phyloP scores from a whole-genome alignment of 2,113 vertebrate genomes.

The Mesocricetus auratus region DNA sequence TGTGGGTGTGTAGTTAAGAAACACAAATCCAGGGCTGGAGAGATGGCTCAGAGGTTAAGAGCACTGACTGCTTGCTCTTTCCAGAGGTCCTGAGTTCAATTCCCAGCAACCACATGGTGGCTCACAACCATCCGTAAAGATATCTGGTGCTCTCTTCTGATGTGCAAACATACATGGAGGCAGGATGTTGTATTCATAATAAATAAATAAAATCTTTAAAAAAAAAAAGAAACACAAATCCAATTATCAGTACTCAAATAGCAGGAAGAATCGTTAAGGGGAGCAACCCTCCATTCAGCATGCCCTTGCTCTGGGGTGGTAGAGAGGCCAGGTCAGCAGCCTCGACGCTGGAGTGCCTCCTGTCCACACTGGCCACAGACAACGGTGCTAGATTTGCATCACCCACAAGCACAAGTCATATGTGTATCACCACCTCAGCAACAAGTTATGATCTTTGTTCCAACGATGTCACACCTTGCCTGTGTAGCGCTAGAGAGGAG shows the following conservation, averaged over 20 bases:
- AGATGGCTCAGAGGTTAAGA: too few species aligned
- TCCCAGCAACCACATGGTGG: too few species aligned
- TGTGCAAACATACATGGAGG: too few species aligned
- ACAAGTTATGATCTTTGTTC: neutral
- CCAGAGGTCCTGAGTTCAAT: too few species aligned
- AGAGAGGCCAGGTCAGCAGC: neutral
- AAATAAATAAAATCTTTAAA: too few species aligned
- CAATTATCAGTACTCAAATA: neutral
- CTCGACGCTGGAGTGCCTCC: neutral
- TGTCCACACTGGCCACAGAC: neutral
- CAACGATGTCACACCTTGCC: neutral
- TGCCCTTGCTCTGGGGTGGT: neutral
- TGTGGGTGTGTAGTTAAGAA: neutral
- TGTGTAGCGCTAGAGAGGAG: neutral
- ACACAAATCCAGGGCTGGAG: neutral
- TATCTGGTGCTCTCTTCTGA: too few species aligned
- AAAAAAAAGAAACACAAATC: neutral
- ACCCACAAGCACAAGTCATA: neutral
- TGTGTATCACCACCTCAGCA: neutral
- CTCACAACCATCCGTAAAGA: too few species aligned
- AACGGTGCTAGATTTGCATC: neutral
- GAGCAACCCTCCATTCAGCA: fast-evolving
- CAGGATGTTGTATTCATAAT: too few species aligned
- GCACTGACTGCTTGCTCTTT: too few species aligned
- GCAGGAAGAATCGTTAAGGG: neutral